A percentile compares a stretch with the other conserved stretches of the same genome.
Conservation (phyloP, 2,888 invertebrate genomes). For the Amiota minor region DNA sequence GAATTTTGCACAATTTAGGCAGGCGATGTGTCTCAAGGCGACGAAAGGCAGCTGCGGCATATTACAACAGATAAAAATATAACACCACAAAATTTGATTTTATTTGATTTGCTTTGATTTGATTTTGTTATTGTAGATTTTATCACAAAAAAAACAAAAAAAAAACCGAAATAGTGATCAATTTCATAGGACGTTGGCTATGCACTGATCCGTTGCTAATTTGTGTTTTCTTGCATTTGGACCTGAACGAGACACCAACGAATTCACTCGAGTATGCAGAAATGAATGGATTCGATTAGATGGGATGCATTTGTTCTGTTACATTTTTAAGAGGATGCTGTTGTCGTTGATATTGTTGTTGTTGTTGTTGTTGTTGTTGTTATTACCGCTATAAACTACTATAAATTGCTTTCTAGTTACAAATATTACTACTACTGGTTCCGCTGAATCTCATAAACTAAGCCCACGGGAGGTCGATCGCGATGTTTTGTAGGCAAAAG, state of each 20-base stretch:
- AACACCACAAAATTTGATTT: slow-evolving; percentile 10
- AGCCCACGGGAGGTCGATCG: slow-evolving; percentile 62
- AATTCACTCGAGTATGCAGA: too few species aligned
- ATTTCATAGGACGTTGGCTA: background rate
- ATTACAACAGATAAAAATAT: background rate
- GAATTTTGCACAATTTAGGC: too few species aligned
- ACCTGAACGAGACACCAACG: background rate
- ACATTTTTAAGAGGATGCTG: slow-evolving; percentile 7
- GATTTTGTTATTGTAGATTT: background rate
- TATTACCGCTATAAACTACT: slow-evolving; percentile 43
- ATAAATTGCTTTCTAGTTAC: slow-evolving; percentile 48
- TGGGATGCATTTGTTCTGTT: background rate
- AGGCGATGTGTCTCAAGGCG: background rate
- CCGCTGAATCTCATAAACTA: slow-evolving; percentile 66
- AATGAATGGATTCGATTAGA: background rate
- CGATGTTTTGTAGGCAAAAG: slow-evolving; percentile 55
- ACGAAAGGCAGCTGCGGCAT: background rate
- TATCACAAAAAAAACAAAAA: background rate
- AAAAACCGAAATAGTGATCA: background rate
- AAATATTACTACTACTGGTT: background rate
- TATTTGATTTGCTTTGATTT: background rate
- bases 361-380: slow-evolving; percentile 38
- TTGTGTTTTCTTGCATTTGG: background rate
- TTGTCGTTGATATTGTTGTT: background rate
- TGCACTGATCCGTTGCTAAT: too few species aligned